Evolutionary conservation across 1,140 invertebrate genomes (phyloP).

Genomic region (Pseudomyrmex cubaensis): DNA sequence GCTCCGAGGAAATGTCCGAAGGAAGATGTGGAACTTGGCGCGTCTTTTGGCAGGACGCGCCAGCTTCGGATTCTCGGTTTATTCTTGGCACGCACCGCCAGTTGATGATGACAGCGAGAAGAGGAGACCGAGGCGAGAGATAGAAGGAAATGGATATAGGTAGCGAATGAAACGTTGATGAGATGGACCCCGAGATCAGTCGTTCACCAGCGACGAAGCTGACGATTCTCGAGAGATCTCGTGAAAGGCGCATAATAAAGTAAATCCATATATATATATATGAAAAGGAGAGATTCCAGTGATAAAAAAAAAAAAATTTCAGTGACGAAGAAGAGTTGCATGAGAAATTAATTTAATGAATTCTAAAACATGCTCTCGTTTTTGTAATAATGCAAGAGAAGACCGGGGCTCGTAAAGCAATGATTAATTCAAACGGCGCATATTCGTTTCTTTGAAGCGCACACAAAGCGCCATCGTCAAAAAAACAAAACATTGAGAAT

Average conservation of each 20-base stretch:
- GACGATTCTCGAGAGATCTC: conserved; percentile 36
- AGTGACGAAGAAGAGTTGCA: neutral
- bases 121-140: neutral
- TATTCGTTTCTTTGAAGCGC: neutral
- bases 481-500: neutral
- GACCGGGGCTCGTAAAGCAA: neutral
- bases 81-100: conserved; percentile 66
- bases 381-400: neutral
- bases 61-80: conserved; percentile 47
- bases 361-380: neutral
- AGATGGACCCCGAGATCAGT: conserved; percentile 49
- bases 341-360: neutral
- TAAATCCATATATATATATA: neutral
- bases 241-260: neutral
- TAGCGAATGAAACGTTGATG: neutral
- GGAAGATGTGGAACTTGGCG: neutral
- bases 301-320: neutral
- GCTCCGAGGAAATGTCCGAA: too few species aligned
- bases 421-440: neutral
- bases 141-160: conserved; percentile 2
- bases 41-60: conserved; percentile 60
- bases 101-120: conserved; percentile 62
- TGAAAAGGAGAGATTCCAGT: neutral
- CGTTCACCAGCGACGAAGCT: conserved; percentile 54
- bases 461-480: too few species aligned